These are phyloP conservation scores for Cherax quadricarinatus DNA, from an alignment of 1,140 invertebrate genomes.

Conservation along the genomic window DNA sequence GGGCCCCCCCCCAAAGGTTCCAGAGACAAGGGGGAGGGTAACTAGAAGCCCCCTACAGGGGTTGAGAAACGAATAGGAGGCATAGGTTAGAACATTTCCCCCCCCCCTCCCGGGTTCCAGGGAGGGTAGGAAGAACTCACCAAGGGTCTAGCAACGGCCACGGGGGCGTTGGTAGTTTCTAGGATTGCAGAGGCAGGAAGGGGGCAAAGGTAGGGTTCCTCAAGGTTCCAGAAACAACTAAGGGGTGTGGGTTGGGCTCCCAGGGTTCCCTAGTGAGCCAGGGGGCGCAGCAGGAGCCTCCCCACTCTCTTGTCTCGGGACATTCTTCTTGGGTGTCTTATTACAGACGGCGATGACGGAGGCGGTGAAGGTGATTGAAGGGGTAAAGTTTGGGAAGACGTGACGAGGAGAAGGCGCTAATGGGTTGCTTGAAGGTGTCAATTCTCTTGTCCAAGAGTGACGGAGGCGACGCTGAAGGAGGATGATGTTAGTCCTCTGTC, in stretches of 20 bases:
- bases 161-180: too few relatives aligned
- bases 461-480: not conserved
- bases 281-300: not conserved
- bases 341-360: conserved; percentile 55
- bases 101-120: too few relatives aligned
- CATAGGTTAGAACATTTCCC: too few relatives aligned
- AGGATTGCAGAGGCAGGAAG: too few relatives aligned
- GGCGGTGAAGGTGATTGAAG: conserved; percentile 65
- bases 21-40: not conserved
- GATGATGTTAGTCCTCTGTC: not conserved
- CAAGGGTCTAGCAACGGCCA: too few relatives aligned
- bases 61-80: too few relatives aligned
- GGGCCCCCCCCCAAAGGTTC: not conserved
- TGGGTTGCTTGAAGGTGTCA: conserved; percentile 58
- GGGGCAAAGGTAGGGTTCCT: too few relatives aligned
- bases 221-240: too few relatives aligned
- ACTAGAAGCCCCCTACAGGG: too few relatives aligned
- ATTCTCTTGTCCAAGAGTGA: conserved; percentile 46
- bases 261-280: too few relatives aligned
- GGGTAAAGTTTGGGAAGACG: conserved; percentile 34
- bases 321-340: conserved; percentile 64
- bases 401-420: conserved; percentile 63
- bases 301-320: conserved; percentile 9
- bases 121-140: too few relatives aligned
- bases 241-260: too few relatives aligned